phyloP scores from a whole-genome alignment of 2,888 invertebrate genomes.

The Stratiomys singularior region DNA sequence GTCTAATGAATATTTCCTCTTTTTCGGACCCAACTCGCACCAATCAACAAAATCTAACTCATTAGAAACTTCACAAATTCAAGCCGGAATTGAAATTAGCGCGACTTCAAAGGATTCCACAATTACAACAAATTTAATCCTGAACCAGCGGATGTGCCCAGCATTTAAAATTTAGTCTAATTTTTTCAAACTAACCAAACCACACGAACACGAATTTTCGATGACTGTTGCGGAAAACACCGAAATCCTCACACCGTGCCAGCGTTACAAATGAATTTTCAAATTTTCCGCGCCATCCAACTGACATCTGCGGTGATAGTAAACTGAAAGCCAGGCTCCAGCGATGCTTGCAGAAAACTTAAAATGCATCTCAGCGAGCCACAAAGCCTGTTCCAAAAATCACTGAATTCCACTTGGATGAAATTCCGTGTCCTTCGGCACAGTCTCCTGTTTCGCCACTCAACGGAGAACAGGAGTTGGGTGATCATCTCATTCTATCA shows the following conservation, averaged over 20 bases:
- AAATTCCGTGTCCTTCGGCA: slow-evolving; percentile 23
- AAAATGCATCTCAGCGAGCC: slow-evolving; percentile 45
- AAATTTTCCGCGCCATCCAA: slow-evolving; percentile 56
- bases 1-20: background rate
- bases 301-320: slow-evolving; percentile 59
- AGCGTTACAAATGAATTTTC: slow-evolving; percentile 50
- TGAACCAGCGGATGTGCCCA: no score
- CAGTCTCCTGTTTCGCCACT: background rate
- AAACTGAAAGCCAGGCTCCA: slow-evolving; percentile 57
- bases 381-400: slow-evolving; percentile 19
- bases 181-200: no score
- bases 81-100: slow-evolving; percentile 3
- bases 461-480: background rate
- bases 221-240: no score
- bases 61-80: background rate
- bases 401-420: slow-evolving; percentile 17
- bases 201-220: no score
- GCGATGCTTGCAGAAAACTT: slow-evolving; percentile 47
- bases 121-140: no score
- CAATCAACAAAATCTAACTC: slow-evolving; percentile 24
- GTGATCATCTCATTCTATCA: slow-evolving; percentile 4
- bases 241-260: no score
- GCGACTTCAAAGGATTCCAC: background rate
- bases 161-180: no score
- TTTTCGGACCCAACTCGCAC: background rate